Percentiles rank a stretch among this genome's conserved stretches.
These are phyloP conservation scores for Zosterops pallidus DNA, from an alignment of 2,113 vertebrate species.

Conservation along the genomic window DNA sequence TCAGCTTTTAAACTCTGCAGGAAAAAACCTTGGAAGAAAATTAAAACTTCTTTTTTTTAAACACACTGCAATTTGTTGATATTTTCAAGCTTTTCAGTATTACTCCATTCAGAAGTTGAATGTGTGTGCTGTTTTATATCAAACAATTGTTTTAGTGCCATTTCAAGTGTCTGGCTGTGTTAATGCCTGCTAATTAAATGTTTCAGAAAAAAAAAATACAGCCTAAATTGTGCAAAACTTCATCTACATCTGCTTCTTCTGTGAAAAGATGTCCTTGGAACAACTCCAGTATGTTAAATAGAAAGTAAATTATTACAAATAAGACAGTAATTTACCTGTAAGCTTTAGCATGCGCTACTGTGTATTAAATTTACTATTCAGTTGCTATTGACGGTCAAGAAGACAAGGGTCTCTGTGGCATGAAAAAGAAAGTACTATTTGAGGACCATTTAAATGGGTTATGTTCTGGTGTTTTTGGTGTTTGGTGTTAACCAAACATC, in stretches of 20 bases:
- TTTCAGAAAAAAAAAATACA: slow-evolving; percentile 66
- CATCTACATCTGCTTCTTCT: slow-evolving; percentile 78
- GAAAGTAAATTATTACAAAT: slow-evolving; percentile 67
- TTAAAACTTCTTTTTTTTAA: slow-evolving; percentile 76
- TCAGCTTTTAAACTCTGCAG: slow-evolving; percentile 66
- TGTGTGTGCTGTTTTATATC: slow-evolving; percentile 74
- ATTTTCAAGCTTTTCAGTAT: slow-evolving; percentile 77
- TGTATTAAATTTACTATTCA: slow-evolving; percentile 60
- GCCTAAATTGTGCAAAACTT: slow-evolving; percentile 80
- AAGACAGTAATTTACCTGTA: slow-evolving; percentile 77
- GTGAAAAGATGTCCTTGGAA: slow-evolving; percentile 85
- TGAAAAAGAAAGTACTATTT: slow-evolving; percentile 1
- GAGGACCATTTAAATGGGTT: not conserved
- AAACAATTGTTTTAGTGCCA: slow-evolving; percentile 80
- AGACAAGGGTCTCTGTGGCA: slow-evolving; percentile 22
- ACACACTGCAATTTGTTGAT: slow-evolving; percentile 69
- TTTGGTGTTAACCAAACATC: not conserved
- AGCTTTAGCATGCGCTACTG: slow-evolving; percentile 59
- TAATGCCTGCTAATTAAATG: slow-evolving; percentile 83
- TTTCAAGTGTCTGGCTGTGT: slow-evolving; percentile 76
- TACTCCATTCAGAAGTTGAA: slow-evolving; percentile 72
- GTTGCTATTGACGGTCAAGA: slow-evolving; percentile 42
- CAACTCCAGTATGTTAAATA: slow-evolving; percentile 77
- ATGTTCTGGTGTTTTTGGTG: not conserved
- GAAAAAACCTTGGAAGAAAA: slow-evolving; percentile 82